phyloP scores from a whole-genome alignment of 2,888 invertebrate genomes.

The Lycophotia porphyrea region DNA sequence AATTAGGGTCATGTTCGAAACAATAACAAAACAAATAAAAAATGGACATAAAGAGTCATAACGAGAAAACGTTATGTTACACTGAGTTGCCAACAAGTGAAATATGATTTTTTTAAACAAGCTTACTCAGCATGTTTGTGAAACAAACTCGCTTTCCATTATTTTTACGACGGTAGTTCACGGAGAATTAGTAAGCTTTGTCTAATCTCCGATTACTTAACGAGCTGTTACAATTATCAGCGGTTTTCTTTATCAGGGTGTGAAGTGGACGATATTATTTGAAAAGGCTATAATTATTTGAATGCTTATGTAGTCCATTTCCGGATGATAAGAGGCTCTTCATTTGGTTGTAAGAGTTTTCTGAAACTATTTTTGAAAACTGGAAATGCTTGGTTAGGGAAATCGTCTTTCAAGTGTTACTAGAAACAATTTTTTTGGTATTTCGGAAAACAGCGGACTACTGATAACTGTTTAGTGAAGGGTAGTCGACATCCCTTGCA shows the following conservation, averaged over 20 bases:
- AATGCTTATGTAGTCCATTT: constrained; percentile 1
- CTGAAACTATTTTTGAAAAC: neutral
- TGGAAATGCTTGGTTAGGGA: no score
- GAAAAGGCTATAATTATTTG: constrained; percentile 4
- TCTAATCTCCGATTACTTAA: constrained; percentile 56
- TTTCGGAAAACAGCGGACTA: neutral
- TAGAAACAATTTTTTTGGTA: neutral
- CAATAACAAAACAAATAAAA: constrained; percentile 37
- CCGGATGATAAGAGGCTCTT: neutral
- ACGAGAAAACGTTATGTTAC: constrained; percentile 30
- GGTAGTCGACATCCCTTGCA: no score
- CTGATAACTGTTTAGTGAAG: neutral
- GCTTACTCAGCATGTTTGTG: constrained; percentile 26
- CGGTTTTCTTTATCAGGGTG: constrained; percentile 25
- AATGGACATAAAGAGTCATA: constrained; percentile 18
- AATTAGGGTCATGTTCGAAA: constrained; percentile 32
- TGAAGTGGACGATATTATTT: constrained; percentile 27
- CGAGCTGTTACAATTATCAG: constrained; percentile 37
- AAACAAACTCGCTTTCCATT: constrained; percentile 22
- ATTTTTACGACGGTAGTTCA: constrained; percentile 44
- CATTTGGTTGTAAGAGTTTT: neutral
- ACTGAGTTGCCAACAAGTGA: constrained; percentile 30
- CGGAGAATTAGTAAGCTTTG: constrained; percentile 40
- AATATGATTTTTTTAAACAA: constrained; percentile 39
- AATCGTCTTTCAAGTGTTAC: neutral